Base-by-base conservation (phyloP, 1,140 invertebrate species). In the Calycopis cecrops region DNA sequence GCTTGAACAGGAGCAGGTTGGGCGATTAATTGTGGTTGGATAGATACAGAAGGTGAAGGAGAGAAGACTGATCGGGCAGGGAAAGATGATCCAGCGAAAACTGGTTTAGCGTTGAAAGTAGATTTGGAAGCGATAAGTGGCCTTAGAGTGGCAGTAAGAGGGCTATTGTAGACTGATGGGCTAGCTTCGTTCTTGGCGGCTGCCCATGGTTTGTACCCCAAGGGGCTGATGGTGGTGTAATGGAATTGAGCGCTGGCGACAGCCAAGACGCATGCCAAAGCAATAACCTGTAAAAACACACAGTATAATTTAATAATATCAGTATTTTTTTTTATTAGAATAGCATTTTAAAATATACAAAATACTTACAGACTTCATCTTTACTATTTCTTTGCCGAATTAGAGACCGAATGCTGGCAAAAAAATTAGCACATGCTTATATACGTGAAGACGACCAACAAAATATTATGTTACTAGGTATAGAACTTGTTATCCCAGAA, bases 201-300 rank as follows among this genome's bases (percentile, higher is more conserved):
- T 2, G 6, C 21, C 21, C 21, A 28, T 28, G 21, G 21, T 28
- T 28, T 28, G 21, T 28, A 28, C 2, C 2, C 21, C 21, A 6
- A 28, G 2, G 21, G 21, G 2, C 21, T 28, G 2, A 28, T 6
- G 2, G 21, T 28, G 2, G 21, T 28, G 6, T 28, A 28, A 3
- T 28, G 21, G 21, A 28, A 28, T 28, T 28, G 21, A 28, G 40
- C 40, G 14, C 14, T 16, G 40, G 40, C 40, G 16, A 16, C 40
- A 9, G 40, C 40, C 40, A 44, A 14, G 14, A 44, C 40, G 40
- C 40, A 44, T 44, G 40, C 40, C 14, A 44, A 44, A 44, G 17
- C 14, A 44, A 44, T 16, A 14, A 14, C 38, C 38, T 40, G 38
- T 40, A 40, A 40, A 14, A 7, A 40, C n/a, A 40, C 12, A 14